These are phyloP conservation scores for Mesoclemmys tuberculata DNA, from an alignment of 2,113 vertebrate species.

Conservation along the genomic window DNA sequence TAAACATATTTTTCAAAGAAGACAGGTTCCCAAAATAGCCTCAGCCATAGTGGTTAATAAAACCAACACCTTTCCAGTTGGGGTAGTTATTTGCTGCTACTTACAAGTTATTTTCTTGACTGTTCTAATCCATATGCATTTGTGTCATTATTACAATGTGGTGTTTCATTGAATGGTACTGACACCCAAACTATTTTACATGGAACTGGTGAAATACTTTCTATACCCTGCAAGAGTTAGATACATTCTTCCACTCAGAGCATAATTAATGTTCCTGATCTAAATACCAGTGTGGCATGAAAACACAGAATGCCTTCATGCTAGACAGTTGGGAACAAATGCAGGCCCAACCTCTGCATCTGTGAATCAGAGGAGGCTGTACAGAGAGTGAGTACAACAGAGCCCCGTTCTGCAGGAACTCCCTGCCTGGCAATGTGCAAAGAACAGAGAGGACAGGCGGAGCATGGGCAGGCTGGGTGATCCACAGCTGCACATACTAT, in stretches of 20 bases:
- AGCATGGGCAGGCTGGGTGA: neutral
- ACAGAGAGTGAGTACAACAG: neutral
- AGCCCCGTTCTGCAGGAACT: neutral
- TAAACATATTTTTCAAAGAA: slow-evolving; percentile 33
- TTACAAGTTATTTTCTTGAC: neutral
- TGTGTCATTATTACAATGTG: slow-evolving; percentile 6
- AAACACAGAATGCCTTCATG: neutral
- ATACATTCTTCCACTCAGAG: neutral
- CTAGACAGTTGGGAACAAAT: neutral
- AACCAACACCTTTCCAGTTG: neutral
- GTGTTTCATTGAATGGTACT: neutral
- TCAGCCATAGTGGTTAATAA: slow-evolving; percentile 22
- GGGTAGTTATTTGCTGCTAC: neutral
- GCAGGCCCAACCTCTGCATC: neutral
- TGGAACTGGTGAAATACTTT: neutral
- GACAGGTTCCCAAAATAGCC: slow-evolving; percentile 13
- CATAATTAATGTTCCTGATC: neutral
- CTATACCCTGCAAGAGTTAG: neutral
- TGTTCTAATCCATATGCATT: slow-evolving; percentile 9
- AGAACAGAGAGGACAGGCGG: neutral
- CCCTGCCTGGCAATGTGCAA: neutral
- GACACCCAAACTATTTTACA: neutral
- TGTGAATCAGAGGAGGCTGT: neutral
- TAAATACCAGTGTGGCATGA: neutral
- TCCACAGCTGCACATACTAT: neutral